A percentile compares a stretch with the other conserved stretches of the same genome.
Evolutionary conservation across 2,113 vertebrate species (phyloP).

Genomic region (Miniopterus natalensis): DNA sequence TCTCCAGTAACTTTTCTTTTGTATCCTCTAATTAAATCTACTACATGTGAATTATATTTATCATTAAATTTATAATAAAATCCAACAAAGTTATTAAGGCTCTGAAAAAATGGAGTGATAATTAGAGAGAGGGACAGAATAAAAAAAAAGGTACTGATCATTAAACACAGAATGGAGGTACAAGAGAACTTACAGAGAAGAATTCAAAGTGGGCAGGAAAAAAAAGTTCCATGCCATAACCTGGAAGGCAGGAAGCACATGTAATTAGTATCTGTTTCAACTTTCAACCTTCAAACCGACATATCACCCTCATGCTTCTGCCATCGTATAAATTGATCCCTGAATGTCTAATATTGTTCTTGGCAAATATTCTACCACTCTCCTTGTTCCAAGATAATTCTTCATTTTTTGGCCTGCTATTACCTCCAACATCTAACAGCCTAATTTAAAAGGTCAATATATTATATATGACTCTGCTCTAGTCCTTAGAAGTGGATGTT

Average conservation of each 20-base stretch:
- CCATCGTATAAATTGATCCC: slow-evolving; percentile 19
- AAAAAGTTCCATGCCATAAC: neutral
- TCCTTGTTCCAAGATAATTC: neutral
- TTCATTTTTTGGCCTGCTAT: neutral
- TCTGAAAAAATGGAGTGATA: slow-evolving; percentile 26
- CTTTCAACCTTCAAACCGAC: neutral
- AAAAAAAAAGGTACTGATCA: neutral
- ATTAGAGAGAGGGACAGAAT: neutral
- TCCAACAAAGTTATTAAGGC: neutral
- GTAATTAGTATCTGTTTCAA: neutral
- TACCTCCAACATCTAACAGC: neutral
- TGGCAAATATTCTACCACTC: neutral
- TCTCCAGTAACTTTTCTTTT: neutral
- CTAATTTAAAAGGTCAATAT: neutral
- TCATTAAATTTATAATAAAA: slow-evolving; percentile 48
- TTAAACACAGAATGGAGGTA: neutral
- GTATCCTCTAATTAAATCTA: slow-evolving; percentile 7
- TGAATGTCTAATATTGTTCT: neutral
- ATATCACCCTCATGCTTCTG: neutral
- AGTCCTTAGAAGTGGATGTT: neutral
- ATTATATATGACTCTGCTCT: slow-evolving; percentile 2
- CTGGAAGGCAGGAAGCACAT: neutral
- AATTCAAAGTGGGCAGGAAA: neutral
- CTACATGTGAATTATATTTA: neutral
- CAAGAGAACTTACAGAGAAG: neutral